A percentile compares a stretch with the other conserved stretches of the same genome.
These are phyloP conservation scores for Nannobrachium achirus DNA, from an alignment of 2,113 vertebrate species.

Conservation along the genomic window DNA sequence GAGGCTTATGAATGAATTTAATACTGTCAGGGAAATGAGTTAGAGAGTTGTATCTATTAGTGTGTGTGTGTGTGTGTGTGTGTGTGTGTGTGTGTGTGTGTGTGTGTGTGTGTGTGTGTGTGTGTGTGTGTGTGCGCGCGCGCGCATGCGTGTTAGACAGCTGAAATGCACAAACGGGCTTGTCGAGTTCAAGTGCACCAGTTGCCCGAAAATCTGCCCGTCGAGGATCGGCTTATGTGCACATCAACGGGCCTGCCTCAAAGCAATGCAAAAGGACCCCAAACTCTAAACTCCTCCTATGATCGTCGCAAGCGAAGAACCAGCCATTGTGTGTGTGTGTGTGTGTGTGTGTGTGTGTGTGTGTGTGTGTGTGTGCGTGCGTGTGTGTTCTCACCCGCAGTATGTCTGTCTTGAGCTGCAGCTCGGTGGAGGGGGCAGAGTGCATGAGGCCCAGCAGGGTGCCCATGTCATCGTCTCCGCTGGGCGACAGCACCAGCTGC, in stretches of 20 bases:
- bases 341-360: conserved; percentile 3
- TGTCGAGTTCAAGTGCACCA: too few species aligned
- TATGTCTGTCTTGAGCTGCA: conserved; percentile 96
- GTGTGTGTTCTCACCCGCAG: conserved; percentile 80
- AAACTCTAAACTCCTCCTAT: too few species aligned
- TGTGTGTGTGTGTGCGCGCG: not conserved
- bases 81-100: conserved; percentile 11
- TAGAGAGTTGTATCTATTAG: too few species aligned
- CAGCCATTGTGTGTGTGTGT: conserved; percentile 5
- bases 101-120: not conserved
- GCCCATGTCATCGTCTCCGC: conserved; percentile 98
- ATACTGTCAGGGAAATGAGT: too few species aligned
- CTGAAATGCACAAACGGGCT: too few species aligned
- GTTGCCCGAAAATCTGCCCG: too few species aligned
- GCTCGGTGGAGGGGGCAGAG: conserved; percentile 89
- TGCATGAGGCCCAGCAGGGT: conserved; percentile 97
- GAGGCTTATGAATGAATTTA: too few species aligned
- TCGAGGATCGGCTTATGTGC: too few species aligned
- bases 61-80: not conserved
- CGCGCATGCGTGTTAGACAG: not conserved
- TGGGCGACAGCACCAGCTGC: conserved; percentile 93
- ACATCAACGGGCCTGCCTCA: too few species aligned
- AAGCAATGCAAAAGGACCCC: too few species aligned
- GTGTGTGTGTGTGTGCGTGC: conserved; percentile 8
- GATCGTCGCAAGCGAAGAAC: too few species aligned